A percentile compares a stretch with the other conserved stretches of the same genome.
phyloP scores from a whole-genome alignment of 37 sponge, comb jelly and placozoan species.

The Haliclona indistincta region DNA sequence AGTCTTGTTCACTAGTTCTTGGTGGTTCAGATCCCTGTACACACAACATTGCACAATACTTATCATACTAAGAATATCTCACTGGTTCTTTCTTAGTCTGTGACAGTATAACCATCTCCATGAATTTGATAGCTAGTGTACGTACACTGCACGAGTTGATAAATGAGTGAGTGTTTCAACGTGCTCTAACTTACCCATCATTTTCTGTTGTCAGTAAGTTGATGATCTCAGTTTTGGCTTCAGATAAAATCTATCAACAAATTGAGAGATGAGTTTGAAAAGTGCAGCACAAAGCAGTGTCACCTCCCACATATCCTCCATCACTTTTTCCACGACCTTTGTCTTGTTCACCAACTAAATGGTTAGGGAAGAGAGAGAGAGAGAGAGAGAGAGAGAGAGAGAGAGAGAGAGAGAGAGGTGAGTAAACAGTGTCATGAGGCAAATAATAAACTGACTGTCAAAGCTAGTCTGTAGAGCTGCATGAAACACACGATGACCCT shows the following conservation, averaged over 20 bases:
- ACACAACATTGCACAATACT: background rate
- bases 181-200: slow-evolving; percentile 63
- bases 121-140: slow-evolving; percentile 77
- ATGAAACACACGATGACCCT: slow-evolving; percentile 50
- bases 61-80: background rate
- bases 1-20: slow-evolving; percentile 22
- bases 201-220: slow-evolving; percentile 49
- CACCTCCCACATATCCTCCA: slow-evolving; percentile 76
- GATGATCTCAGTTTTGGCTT: slow-evolving; percentile 40
- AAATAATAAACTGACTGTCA: slow-evolving; percentile 58
- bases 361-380: background rate
- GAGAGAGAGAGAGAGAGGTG: slow-evolving; percentile 41
- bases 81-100: slow-evolving; percentile 78
- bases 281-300: background rate
- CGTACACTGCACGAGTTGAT: slow-evolving; percentile 30
- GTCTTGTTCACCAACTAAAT: slow-evolving; percentile 28
- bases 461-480: slow-evolving; percentile 61
- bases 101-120: slow-evolving; percentile 56
- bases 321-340: slow-evolving; percentile 34
- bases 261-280: background rate
- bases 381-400: slow-evolving; percentile 33
- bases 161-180: background rate
- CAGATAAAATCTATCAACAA: slow-evolving; percentile 36
- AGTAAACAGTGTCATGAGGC: too few species aligned
- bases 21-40: slow-evolving; percentile 46